Conservation (phyloP, 2,888 invertebrate species). For the Drosophila greeni region DNA sequence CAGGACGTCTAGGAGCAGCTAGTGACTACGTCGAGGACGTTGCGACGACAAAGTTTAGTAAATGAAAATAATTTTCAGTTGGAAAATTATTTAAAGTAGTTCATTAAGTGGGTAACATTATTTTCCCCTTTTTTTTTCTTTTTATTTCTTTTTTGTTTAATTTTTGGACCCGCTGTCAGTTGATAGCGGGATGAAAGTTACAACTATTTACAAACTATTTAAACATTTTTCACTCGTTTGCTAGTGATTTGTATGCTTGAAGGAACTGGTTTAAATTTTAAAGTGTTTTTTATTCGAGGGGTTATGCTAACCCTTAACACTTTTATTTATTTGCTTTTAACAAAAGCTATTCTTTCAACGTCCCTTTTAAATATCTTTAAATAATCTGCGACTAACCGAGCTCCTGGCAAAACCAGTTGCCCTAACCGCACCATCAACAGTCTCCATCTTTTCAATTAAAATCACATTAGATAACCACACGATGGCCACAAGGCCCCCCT, state of each 20-base stretch:
- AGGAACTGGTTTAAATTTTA: neutral
- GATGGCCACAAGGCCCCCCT: slow-evolving; percentile 10
- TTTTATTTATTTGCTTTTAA: neutral
- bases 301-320: neutral
- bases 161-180: slow-evolving; percentile 12
- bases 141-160: slow-evolving; percentile 33
- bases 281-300: neutral
- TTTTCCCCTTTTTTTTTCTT: neutral
- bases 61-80: slow-evolving; percentile 71
- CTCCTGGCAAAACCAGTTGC: slow-evolving; percentile 4
- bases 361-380: neutral
- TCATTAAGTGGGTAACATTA: slow-evolving; percentile 64
- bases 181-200: slow-evolving; percentile 5
- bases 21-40: slow-evolving; percentile 5
- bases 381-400: slow-evolving; percentile 1
- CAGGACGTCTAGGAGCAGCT: slow-evolving; percentile 3
- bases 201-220: slow-evolving; percentile 66
- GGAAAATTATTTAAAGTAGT: slow-evolving; percentile 72
- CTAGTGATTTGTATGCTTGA: neutral
- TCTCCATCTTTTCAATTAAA: slow-evolving; percentile 63
- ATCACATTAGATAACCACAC: slow-evolving; percentile 58
- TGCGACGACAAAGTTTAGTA: slow-evolving; percentile 63
- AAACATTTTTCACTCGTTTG: slow-evolving; percentile 6
- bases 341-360: neutral
- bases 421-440: slow-evolving; percentile 30